phyloP scores from a whole-genome alignment of 2,888 invertebrate genomes.

The Plagodis dolabraria region DNA sequence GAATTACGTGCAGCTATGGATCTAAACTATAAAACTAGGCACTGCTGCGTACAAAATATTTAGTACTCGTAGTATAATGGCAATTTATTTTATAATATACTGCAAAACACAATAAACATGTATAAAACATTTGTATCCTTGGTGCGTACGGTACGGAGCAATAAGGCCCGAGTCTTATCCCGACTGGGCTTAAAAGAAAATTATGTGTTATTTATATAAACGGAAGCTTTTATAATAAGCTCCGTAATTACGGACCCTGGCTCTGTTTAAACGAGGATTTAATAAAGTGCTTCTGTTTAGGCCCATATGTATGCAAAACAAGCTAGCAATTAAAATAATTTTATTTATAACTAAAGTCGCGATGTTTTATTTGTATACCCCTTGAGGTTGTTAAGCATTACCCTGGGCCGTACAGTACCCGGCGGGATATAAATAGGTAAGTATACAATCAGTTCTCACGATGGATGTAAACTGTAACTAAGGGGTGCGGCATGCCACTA shows the following conservation, averaged over 20 bases:
- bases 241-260: conserved; percentile 20
- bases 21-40: no score
- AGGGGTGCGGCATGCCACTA: no score
- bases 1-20: no score
- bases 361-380: conserved; percentile 10
- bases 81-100: neutral
- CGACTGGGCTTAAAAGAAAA: conserved; percentile 23
- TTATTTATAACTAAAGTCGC: conserved; percentile 8
- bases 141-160: conserved; percentile 16
- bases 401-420: no score
- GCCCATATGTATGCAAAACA: conserved; percentile 21
- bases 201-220: conserved; percentile 30
- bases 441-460: no score
- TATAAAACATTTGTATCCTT: conserved; percentile 15
- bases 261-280: conserved; percentile 19
- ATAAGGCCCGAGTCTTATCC: conserved; percentile 5
- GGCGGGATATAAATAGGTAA: no score
- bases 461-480: no score
- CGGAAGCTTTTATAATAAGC: conserved; percentile 27
- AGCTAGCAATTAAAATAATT: conserved; percentile 25
- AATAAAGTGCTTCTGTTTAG: conserved; percentile 19
- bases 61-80: no score
- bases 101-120: conserved; percentile 7
- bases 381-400: no score
- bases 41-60: no score